phyloP scores from a whole-genome alignment of 2,797 vertebrate genomes.

The Brotula barbata region DNA sequence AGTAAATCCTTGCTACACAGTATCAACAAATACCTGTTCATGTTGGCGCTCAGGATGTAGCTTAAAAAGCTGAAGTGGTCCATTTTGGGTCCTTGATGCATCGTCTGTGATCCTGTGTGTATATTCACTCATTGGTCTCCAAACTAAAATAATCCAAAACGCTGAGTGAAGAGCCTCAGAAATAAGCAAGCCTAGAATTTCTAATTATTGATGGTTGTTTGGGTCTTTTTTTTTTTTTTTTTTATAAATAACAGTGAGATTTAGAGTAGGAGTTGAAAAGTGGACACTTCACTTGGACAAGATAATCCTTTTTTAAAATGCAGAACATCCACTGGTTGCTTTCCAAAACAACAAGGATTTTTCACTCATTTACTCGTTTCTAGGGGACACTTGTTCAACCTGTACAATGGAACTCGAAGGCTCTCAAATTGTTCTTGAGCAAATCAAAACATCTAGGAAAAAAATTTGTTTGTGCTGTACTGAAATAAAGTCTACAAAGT shows the following conservation, averaged over 20 bases:
- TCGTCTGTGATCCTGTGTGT: constrained; percentile 8
- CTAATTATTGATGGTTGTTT: constrained; percentile 40
- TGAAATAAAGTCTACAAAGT: too few relatives aligned
- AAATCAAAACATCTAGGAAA: too few relatives aligned
- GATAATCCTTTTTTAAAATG: constrained; percentile 11
- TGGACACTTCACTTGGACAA: constrained; percentile 23
- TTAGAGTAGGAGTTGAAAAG: constrained; percentile 20
- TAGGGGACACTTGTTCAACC: too few relatives aligned
- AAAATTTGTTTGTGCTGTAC: too few relatives aligned
- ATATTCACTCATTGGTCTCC: constrained; percentile 3
- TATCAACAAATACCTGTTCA: neutral
- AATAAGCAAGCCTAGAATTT: constrained; percentile 36
- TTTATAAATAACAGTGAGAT: constrained; percentile 16
- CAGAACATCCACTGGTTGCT: constrained; percentile 15
- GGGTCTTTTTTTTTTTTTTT: too few relatives aligned
- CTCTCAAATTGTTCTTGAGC: too few relatives aligned
- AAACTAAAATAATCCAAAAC: constrained; percentile 35
- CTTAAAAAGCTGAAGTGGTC: constrained; percentile 5
- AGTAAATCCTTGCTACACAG: neutral
- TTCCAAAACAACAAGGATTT: constrained; percentile 21
- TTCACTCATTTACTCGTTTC: too few relatives aligned
- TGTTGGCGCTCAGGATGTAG: neutral
- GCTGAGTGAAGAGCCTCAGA: constrained; percentile 50
- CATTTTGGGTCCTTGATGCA: neutral
- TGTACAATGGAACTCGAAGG: too few relatives aligned